Conservation (phyloP, 1,140 invertebrate species). For the Drosophila kepulauana region DNA sequence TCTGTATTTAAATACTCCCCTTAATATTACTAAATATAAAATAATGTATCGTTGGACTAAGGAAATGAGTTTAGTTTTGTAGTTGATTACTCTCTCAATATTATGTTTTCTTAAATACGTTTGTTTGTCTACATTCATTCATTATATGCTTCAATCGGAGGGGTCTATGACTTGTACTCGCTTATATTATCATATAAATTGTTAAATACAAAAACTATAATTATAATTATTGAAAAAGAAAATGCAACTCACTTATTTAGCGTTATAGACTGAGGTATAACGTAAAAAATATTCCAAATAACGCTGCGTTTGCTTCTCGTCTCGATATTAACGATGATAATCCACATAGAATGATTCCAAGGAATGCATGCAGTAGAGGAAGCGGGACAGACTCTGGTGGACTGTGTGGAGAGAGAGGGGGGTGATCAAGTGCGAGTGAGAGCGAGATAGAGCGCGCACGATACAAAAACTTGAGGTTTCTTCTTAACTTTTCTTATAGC, state of each 20-base stretch:
- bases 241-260: slow-evolving; percentile 70
- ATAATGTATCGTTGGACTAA: no score
- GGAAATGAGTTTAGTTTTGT: no score
- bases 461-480: slow-evolving; percentile 54
- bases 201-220: not conserved
- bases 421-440: slow-evolving; percentile 9
- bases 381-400: not conserved
- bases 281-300: slow-evolving; percentile 76
- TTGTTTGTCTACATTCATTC: no score
- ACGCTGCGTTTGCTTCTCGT: slow-evolving; percentile 21
- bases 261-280: slow-evolving; percentile 71
- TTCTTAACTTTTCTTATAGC: slow-evolving; percentile 51
- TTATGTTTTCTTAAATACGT: no score
- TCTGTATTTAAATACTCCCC: no score
- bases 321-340: slow-evolving; percentile 42
- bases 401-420: not conserved
- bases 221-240: no score
- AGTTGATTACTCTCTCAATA: no score
- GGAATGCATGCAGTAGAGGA: slow-evolving; percentile 68
- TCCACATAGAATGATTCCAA: slow-evolving; percentile 70
- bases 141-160: no score
- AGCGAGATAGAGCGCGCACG: slow-evolving; percentile 25
- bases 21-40: no score
- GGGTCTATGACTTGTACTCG: no score
- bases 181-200: no score